Evolutionary conservation across 2,797 vertebrate species (phyloP), one percentile per base, ranked within the genome.

Genomic region (Esox masquinongy): DNA sequence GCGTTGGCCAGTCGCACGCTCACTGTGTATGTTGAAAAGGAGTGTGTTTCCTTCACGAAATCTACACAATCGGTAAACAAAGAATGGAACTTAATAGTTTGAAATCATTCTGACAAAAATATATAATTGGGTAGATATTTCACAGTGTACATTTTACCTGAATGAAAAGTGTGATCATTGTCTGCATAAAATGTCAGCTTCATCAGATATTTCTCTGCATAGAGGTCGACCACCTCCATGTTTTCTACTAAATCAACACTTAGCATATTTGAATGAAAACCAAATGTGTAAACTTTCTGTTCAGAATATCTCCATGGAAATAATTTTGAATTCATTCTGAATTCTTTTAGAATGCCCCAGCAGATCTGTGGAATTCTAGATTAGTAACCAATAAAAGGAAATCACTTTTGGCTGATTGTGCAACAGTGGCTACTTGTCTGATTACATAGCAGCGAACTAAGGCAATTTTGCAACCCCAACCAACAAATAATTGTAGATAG

Each of bases 251-350:
- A 61, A 31, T 72, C 15, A 61, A 49, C 26, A 59, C 36, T 22
- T 72, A n/a, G 17, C 49, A 24, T 47, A 74, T 77, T 82, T 77
- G 69, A 79, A 82, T 63, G 17, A 26, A 78, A 26, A 71, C 69
- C 68, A 43, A n/a, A 5, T 67, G 4, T 67, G 26, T 15, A 66
- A 5, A 56, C 17, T 31, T 9, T 70, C 22, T 6, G n/a, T 47
- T 73, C 19, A 15, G 26, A 36, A 50, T 43, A 63, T 77, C 70
- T 68, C 73, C 22, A 75, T 74, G 73, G 73, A 74, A 66, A 74
- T 43, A 0, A 47, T 47, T 56, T 53, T 11, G 17, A 59, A 51
- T 51, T 63, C 4, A 26, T 63, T 68, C 53, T 14, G 47, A 71
- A 49, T 34, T 8, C 24, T 50, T 8, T 26, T 14, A 15, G 19